Evolutionary conservation across 2,113 vertebrate genomes (phyloP), one percentile per base, ranked within the genome.

Genomic region (Corvus cornix): DNA sequence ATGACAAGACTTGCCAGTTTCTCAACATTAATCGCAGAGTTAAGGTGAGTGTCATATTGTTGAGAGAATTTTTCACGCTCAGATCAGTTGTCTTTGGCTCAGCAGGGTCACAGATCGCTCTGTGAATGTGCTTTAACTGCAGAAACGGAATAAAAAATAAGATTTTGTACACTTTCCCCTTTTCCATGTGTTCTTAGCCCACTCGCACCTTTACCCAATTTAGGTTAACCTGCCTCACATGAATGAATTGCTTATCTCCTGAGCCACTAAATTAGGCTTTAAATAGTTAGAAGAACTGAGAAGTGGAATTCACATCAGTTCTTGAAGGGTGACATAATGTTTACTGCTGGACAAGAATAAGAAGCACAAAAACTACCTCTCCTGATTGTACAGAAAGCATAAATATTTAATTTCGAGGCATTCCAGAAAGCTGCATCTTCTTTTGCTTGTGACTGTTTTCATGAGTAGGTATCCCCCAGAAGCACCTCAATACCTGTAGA

Each of bases 1-100:
- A 99, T 53, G 99, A 99, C 76, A 99, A 99, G 96, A 99, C 99
- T 2, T 99, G 99, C 87, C 99, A 99, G 89, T 99, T 99, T 96
- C 99, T 99, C 89, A 99, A 98, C 95, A 99, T 99, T 67, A 98
- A 98, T 92, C 99, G 99, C 66, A 98, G 99, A 97, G 99, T 99
- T 77, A 99, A 99, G 97, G 99, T 99, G 97, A 10, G 94, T 68
- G 17, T 84, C 73, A 59, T 75, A 15, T 1, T 35, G 41, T 62
- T 94, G 13, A 0, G 3, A 83, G 51, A 83, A 41, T 62, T 55
- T 60, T 46, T 35, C 30, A 10, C 0, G 0, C 9, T 26, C 44
- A 18, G 15, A 37, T 73, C 31, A 48, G 15, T 49, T 76, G 24
- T 80, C n/a, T 67, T n/a, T 30, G 31, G 63, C 39, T 77, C 37